A percentile compares a stretch with the other conserved stretches of the same genome.
phyloP scores from a whole-genome alignment of 2,797 vertebrate genomes.

The Dipus sagitta region DNA sequence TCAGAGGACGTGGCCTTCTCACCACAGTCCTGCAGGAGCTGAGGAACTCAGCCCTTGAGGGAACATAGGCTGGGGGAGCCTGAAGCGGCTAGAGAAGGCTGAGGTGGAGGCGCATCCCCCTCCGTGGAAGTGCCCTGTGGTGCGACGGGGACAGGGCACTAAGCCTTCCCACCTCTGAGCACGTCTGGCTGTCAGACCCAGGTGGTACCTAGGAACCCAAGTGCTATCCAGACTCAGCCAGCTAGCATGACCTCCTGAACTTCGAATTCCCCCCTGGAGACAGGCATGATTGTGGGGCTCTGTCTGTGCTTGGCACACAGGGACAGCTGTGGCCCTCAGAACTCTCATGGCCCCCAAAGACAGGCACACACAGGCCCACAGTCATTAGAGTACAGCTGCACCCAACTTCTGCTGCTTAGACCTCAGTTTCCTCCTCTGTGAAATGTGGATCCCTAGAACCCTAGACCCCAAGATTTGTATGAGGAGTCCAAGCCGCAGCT shows the following conservation, averaged over 20 bases:
- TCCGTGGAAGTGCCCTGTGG: not conserved
- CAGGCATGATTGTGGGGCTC: too few species aligned
- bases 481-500: rapidly evolving
- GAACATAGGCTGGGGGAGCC: not conserved
- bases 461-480: too few species aligned
- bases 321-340: not conserved
- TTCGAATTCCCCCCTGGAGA: not conserved
- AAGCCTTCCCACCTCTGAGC: not conserved
- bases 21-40: not conserved
- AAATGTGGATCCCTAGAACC: rapidly evolving
- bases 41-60: not conserved
- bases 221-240: not conserved
- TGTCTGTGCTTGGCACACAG: rapidly evolving
- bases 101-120: too few species aligned
- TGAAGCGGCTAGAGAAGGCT: not conserved
- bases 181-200: not conserved
- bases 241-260: not conserved
- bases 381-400: not conserved
- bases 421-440: not conserved
- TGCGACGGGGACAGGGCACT: rapidly evolving
- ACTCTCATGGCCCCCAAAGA: not conserved
- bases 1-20: too few species aligned
- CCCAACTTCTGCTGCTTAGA: not conserved
- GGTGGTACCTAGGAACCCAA: not conserved
- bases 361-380: not conserved